Base-by-base conservation (phyloP, 2,888 invertebrate genomes). In the Dryococelus australis region DNA sequence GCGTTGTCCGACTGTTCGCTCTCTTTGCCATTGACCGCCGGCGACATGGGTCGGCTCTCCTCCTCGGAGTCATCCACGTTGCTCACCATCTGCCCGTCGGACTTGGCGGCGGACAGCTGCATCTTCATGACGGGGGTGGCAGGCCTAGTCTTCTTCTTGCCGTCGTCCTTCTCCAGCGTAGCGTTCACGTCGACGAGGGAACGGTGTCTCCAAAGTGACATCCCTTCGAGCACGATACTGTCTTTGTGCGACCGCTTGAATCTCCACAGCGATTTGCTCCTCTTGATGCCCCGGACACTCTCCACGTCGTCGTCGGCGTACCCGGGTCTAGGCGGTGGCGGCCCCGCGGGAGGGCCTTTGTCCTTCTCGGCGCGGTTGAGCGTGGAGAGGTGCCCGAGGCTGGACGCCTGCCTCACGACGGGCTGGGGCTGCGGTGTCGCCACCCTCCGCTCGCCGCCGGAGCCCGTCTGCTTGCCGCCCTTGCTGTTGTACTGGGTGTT, bases 251-350 rank as follows among this genome's bases (percentile, higher is more conserved):
- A 95, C 35, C 97, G 95, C 43, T 85, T 87, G 90, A 97, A 97
- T 91, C 96, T 95, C 97, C 97, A 97, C 91, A 97, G 96, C 0
- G 97, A 97, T 91, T 97, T 97, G 0, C 97, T 97, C 85, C 97
- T 93, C 91, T 97, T 97, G 0, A 97, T 95, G 85, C 85, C 51
- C 5, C 43, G 27, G n/a, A 80, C 24, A 12, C 79, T 43, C 13
- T 43, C 80, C 3, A 35, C 9, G 43, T 86, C 86, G 47, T 86
- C 86, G 87, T 86, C 89, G 90, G 65, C 65, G 65, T n/a, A 20
- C n/a, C 65, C 65, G 24, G 65, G 65, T 24, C 65, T 65, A 89
- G n/a, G 35, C 83, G 85, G 65, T 85, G 78, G 27, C 65, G 24
- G 79, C 84, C 87, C 79, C 85, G 86, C 86, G 88, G 35, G 26